phyloP scores from a whole-genome alignment of 2,113 vertebrate genomes.

The Triplophysa dalaica region DNA sequence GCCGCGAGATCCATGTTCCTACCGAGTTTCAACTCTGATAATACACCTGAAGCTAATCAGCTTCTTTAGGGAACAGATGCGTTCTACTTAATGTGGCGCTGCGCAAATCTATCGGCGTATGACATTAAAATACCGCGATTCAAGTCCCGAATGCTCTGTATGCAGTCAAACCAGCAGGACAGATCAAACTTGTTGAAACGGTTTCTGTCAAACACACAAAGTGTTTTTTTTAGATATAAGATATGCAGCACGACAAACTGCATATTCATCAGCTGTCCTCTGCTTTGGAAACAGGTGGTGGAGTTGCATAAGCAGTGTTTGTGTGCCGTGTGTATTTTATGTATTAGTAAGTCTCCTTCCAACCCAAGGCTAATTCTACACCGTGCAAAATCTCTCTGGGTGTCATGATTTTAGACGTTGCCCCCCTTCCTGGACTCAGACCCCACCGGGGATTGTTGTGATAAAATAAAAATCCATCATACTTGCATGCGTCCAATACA shows the following conservation, averaged over 20 bases:
- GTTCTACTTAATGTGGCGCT: no score
- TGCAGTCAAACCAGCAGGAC: neutral
- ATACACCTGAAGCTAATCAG: no score
- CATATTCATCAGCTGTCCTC: slow-evolving; percentile 23
- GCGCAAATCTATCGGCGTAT: no score
- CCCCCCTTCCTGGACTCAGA: neutral
- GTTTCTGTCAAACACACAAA: slow-evolving; percentile 8
- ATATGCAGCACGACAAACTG: slow-evolving; percentile 17
- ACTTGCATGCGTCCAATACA: slow-evolving; percentile 40
- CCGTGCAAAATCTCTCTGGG: slow-evolving; percentile 6
- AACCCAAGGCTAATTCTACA: slow-evolving; percentile 6
- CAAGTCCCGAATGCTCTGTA: no score
- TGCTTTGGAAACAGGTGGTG: slow-evolving; percentile 34
- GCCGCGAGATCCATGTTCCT: no score
- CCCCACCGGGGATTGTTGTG: slow-evolving; percentile 43
- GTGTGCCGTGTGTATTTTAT: neutral
- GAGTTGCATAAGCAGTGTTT: slow-evolving; percentile 27
- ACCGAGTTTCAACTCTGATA: no score
- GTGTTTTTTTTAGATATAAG: neutral
- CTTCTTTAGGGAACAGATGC: no score
- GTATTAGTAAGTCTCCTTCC: neutral
- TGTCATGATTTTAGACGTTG: slow-evolving; percentile 7
- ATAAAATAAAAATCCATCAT: slow-evolving; percentile 43
- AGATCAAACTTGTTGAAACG: neutral
- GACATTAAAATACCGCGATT: no score